Evolutionary conservation across 2,888 invertebrate genomes (phyloP).

Genomic region (Adela reaumurella): DNA sequence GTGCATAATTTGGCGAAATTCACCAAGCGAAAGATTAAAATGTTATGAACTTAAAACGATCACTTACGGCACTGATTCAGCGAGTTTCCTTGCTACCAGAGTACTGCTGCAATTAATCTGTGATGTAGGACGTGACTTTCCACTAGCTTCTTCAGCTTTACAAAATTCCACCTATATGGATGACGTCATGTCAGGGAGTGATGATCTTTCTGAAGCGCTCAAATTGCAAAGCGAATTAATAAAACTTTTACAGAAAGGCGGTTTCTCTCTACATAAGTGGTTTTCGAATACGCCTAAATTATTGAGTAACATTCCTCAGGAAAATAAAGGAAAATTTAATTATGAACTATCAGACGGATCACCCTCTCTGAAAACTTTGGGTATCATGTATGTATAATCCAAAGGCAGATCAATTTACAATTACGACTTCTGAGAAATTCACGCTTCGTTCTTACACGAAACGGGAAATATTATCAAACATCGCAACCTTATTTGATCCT

Average conservation of each 20-base stretch:
- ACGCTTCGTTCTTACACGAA: neutral
- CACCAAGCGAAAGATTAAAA: slow-evolving; percentile 6
- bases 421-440: neutral
- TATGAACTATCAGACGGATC: neutral
- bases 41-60: slow-evolving; percentile 10
- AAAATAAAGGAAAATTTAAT: neutral
- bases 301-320: neutral
- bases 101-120: slow-evolving; percentile 13
- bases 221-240: slow-evolving; percentile 12
- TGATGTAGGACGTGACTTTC: slow-evolving; percentile 2
- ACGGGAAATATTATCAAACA: neutral
- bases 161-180: slow-evolving; percentile 15
- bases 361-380: neutral
- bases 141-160: slow-evolving; percentile 12
- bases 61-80: slow-evolving; percentile 13
- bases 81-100: slow-evolving; percentile 14
- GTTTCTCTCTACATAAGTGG: slow-evolving; percentile 20
- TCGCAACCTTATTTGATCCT: neutral
- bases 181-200: slow-evolving; percentile 14
- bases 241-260: slow-evolving; percentile 14
- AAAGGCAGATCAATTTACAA: neutral
- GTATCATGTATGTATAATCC: neutral
- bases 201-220: slow-evolving; percentile 13
- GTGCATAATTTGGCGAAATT: slow-evolving; percentile 14
- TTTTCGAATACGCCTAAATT: neutral